Evolutionary conservation across 2,113 vertebrate genomes (phyloP).

Genomic region (Blennius ocellaris): DNA sequence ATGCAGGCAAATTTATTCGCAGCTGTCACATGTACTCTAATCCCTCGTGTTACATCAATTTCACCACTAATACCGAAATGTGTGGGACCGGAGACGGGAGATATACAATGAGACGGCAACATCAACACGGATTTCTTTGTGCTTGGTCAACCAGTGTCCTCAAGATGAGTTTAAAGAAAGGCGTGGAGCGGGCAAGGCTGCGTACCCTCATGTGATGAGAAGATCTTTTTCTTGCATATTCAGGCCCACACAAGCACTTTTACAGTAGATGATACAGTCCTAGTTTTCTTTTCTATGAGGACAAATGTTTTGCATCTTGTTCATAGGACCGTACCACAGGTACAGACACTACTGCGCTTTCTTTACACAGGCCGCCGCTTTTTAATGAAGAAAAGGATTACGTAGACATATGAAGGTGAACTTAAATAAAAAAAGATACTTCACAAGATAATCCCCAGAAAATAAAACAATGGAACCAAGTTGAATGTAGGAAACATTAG

Average conservation of each 20-base stretch:
- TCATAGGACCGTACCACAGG: slow-evolving; percentile 1
- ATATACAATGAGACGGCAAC: slow-evolving; percentile 25
- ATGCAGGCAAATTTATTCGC: slow-evolving; percentile 30
- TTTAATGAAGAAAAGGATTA: neutral
- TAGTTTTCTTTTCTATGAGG: neutral
- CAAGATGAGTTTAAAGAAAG: slow-evolving; percentile 15
- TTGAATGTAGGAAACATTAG: slow-evolving; percentile 27
- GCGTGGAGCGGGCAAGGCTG: slow-evolving; percentile 6
- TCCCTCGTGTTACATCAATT: slow-evolving; percentile 11
- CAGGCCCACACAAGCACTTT: slow-evolving; percentile 14
- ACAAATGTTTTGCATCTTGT: neutral
- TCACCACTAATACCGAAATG: slow-evolving; percentile 6
- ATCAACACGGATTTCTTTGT: slow-evolving; percentile 37
- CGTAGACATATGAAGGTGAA: neutral
- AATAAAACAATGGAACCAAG: slow-evolving; percentile 4
- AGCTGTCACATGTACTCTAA: neutral
- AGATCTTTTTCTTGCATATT: slow-evolving; percentile 49
- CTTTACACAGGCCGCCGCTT: neutral
- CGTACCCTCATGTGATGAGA: neutral
- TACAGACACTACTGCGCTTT: slow-evolving; percentile 11
- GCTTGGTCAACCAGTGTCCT: slow-evolving; percentile 39
- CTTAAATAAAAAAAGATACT: neutral
- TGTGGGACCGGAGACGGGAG: neutral
- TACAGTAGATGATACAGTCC: slow-evolving; percentile 7
- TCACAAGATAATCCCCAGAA: neutral